These are phyloP conservation scores for Xerus inauris DNA, from an alignment of 2,113 vertebrate species.

Conservation along the genomic window DNA sequence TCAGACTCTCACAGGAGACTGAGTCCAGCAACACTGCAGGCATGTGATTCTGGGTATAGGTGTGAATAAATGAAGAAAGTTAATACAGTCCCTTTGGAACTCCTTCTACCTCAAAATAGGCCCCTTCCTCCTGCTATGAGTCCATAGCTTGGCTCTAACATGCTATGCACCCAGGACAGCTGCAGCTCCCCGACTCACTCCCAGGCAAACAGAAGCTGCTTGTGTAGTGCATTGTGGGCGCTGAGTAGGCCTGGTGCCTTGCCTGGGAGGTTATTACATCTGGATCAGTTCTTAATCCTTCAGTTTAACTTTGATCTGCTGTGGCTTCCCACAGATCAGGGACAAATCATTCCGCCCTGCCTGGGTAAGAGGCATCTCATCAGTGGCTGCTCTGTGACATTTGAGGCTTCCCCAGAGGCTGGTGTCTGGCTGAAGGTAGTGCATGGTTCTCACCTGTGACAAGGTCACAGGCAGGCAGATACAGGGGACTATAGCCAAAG, in stretches of 20 bases:
- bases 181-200: background rate
- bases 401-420: slow-evolving; percentile 52
- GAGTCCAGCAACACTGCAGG: background rate
- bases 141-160: background rate
- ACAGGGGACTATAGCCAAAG: background rate
- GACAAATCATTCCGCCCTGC: slow-evolving; percentile 68
- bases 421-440: background rate
- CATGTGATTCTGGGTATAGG: background rate
- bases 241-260: slow-evolving; percentile 15
- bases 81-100: background rate
- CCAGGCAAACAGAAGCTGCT: background rate
- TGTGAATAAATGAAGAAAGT: background rate
- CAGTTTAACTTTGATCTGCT: slow-evolving; percentile 75
- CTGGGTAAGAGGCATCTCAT: background rate
- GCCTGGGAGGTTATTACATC: slow-evolving; percentile 55
- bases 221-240: background rate
- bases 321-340: slow-evolving; percentile 64
- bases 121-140: background rate
- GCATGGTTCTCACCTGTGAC: background rate
- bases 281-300: slow-evolving; percentile 71
- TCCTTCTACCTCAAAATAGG: background rate
- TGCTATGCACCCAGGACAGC: background rate
- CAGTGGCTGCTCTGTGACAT: background rate
- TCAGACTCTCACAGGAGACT: background rate
- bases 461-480: background rate